phyloP scores from a whole-genome alignment of 2,888 invertebrate genomes.

The Trachelus tabidus region DNA sequence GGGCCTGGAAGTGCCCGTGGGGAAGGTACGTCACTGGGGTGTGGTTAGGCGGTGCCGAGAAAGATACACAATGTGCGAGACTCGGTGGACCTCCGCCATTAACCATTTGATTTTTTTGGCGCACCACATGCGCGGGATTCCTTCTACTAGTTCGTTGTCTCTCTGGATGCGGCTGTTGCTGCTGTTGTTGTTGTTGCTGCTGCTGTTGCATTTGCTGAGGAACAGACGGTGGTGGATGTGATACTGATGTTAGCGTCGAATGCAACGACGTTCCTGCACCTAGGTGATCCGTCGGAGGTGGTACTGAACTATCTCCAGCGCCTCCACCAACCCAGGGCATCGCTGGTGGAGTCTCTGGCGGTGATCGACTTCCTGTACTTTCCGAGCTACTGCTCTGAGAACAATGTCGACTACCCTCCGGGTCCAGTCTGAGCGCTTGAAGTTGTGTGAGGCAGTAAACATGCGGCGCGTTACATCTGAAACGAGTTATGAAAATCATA shows the following conservation, averaged over 20 bases:
- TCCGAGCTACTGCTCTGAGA: conserved; percentile 69
- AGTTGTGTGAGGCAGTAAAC: conserved; percentile 67
- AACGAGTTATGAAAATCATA: background rate
- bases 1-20: conserved; percentile 58
- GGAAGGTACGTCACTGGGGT: conserved; percentile 53
- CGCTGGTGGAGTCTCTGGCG: conserved; percentile 72
- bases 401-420: conserved; percentile 67
- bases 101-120: conserved; percentile 58
- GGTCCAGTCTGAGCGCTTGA: conserved; percentile 67
- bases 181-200: conserved; percentile 28
- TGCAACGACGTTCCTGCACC: conserved; percentile 49
- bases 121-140: conserved; percentile 54
- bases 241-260: conserved; percentile 63
- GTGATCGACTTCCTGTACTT: conserved; percentile 69
- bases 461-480: conserved; percentile 56
- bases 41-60: conserved; percentile 57
- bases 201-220: conserved; percentile 43
- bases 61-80: conserved; percentile 54
- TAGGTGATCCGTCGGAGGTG: conserved; percentile 42
- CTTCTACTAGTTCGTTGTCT: conserved; percentile 52
- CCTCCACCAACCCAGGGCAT: conserved; percentile 61
- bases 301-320: conserved; percentile 30
- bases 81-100: conserved; percentile 58
- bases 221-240: conserved; percentile 63
- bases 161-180: conserved; percentile 29